Percentiles rank a stretch among this genome's conserved stretches.
Conservation (phyloP, 2,113 vertebrate species). For the Ceratotherium simum region DNA sequence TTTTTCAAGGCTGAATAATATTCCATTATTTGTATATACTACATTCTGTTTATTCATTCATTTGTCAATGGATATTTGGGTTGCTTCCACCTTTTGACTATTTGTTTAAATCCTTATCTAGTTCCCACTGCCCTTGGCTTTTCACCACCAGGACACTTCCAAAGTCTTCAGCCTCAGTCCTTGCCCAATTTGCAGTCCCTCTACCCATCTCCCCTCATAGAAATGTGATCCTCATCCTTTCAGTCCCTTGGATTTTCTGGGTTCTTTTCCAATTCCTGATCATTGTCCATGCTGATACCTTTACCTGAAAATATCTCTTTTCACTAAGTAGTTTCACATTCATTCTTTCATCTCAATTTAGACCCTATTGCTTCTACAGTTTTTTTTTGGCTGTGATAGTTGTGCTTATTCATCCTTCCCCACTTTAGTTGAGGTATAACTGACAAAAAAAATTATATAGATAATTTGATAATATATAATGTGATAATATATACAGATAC, state of each 20-base stretch:
- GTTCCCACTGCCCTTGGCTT: not conserved
- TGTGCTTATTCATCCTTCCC: not conserved
- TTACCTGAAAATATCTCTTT: not conserved
- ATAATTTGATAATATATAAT: no score
- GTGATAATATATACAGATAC: no score
- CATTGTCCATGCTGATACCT: no score
- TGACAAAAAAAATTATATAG: no score
- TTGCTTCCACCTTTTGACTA: not conserved
- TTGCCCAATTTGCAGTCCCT: not conserved
- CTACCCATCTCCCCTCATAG: no score
- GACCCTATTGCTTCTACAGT: no score
- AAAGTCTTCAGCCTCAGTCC: not conserved
- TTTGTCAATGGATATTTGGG: not conserved
- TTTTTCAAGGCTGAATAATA: not conserved
- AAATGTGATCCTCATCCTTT: no score
- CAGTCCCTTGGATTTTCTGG: not conserved
- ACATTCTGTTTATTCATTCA: not conserved
- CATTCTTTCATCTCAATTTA: not conserved
- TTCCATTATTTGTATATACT: accelerated
- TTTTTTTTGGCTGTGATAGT: not conserved
- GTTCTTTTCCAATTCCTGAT: accelerated
- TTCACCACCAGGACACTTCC: accelerated
- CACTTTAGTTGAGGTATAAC: no score
- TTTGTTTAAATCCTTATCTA: not conserved
- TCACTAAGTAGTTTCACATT: not conserved